Conservation (phyloP, 1,140 invertebrate genomes). For the Drosophila oshimai region DNA sequence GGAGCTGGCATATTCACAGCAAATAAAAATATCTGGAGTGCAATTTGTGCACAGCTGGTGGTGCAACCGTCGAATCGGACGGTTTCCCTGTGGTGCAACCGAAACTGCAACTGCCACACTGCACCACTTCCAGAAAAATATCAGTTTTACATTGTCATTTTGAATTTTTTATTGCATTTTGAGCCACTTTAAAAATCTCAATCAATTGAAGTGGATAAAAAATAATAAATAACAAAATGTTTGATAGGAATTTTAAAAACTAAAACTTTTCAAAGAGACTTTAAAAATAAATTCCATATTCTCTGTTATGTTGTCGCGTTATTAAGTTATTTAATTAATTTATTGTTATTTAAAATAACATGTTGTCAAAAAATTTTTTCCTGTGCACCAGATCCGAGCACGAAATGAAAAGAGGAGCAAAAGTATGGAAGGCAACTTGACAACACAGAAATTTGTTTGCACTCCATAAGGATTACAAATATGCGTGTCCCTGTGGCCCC, state of each 20-base stretch:
- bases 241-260: too few species aligned
- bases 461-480: constrained; percentile 80
- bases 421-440: constrained; percentile 49
- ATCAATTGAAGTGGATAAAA: too few species aligned
- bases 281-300: too few species aligned
- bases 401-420: constrained; percentile 25
- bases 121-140: not conserved
- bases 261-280: too few species aligned
- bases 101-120: constrained; percentile 22
- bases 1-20: constrained; percentile 69
- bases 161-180: not conserved
- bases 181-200: too few species aligned
- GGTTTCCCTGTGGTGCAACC: constrained; percentile 61
- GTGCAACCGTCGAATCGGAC: constrained; percentile 64
- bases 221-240: not conserved
- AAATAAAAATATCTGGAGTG: constrained; percentile 80
- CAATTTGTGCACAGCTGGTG: constrained; percentile 79
- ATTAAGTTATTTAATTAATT: too few species aligned
- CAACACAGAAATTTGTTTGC: constrained; percentile 80
- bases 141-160: not conserved
- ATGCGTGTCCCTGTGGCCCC: constrained; percentile 31
- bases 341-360: too few species aligned
- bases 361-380: not conserved
- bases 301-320: too few species aligned
- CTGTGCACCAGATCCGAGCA: not conserved